Base-by-base conservation (phyloP, 2,888 invertebrate species). In the Dorcus parallelipipedus region DNA sequence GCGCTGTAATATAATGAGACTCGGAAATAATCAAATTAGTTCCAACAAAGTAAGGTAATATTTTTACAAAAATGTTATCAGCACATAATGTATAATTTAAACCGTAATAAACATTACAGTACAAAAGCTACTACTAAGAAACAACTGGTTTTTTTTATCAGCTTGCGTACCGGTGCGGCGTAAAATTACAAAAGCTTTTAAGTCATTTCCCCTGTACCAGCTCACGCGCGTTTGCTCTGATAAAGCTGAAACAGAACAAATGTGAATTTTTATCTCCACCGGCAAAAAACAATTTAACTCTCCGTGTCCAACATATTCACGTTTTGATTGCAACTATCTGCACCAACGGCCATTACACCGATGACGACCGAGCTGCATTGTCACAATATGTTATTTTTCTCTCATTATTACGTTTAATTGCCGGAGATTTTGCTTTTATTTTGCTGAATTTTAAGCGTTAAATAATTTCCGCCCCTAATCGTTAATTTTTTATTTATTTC, bases 241-340 rank as follows among this genome's bases (percentile, higher is more conserved):
- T 45, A 45, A 45, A 45, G 3, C 45, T 10, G 45, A 45, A 45
- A 20, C 45, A 45, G n/a, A 45, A 45, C 45, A 10, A 45, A 45
- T 45, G 45, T 20, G 45, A 45, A 45, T 17, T 45, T 45, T 45
- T 45, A 45, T 45, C 45, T 45, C 9, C 45, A 45, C 17, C 45
- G 14, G 45, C 45, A 45, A 45, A 45, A 45, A 45, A 45, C 45
- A 45, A 45, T 45, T 45, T 45, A 45, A 45, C 45, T 45, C 26
- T 33, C 45, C 45, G 20, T 45, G 45, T 45, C 23, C 45, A 20
- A 45, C 45, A 45, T 45, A 10, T 45, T 45, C 45, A 9, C 45
- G 45, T 45, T 45, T 45, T 45, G 49, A 49, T 49, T 49, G 49
- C 49, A 49, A 49, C 38, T 49, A 51, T 51, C 51, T 51, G 38